Percentiles rank a stretch among this genome's conserved stretches.
Conservation (phyloP, 1,140 invertebrate species). For the Campoletis sonorensis region DNA sequence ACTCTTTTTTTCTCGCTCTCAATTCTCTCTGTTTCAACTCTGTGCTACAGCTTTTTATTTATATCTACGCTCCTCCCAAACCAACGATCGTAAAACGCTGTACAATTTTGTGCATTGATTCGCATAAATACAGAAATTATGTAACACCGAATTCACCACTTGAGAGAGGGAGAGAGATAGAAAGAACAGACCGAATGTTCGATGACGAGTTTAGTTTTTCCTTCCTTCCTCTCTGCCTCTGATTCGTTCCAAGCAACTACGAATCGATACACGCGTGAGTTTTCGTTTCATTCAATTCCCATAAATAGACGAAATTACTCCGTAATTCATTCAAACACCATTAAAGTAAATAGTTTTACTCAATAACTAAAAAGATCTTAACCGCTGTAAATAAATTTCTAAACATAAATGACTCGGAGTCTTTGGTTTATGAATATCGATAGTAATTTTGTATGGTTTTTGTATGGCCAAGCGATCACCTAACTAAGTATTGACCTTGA, state of each 20-base stretch:
- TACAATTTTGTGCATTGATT: constrained; percentile 34
- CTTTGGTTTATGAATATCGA: too few relatives aligned
- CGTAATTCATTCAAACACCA: constrained; percentile 47
- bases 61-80: not conserved
- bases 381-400: too few relatives aligned
- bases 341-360: too few relatives aligned
- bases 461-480: too few relatives aligned
- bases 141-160: not conserved
- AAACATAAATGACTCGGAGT: too few relatives aligned
- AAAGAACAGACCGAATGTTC: not conserved
- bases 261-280: constrained; percentile 9
- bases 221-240: not conserved
- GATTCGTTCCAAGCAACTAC: not conserved
- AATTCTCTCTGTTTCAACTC: not conserved
- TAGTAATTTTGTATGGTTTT: too few relatives aligned
- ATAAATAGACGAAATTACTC: constrained; percentile 52
- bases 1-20: not conserved
- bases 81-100: not conserved
- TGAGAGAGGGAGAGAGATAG: not conserved
- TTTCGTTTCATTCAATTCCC: constrained; percentile 58
- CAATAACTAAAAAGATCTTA: too few relatives aligned
- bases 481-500: too few relatives aligned
- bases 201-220: not conserved
- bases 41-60: not conserved
- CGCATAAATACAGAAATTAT: constrained; percentile 49